Conservation (phyloP, 2,113 vertebrate species). For the Catagonus wagneri region DNA sequence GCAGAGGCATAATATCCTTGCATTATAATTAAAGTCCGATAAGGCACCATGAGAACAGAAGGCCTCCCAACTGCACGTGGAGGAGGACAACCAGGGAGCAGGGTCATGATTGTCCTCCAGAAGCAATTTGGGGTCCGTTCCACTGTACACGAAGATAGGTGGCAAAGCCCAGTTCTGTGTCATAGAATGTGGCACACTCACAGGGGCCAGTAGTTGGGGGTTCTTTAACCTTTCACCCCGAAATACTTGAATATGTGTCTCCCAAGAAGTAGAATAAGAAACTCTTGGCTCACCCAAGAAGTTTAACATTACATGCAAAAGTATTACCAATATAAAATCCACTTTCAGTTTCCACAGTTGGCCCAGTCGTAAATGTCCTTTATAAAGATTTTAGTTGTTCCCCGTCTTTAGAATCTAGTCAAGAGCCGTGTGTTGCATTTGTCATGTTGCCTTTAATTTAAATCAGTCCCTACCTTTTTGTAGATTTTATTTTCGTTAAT, state of each 20-base stretch:
- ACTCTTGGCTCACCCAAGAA: neutral
- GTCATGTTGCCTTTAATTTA: neutral
- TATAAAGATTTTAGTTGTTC: neutral
- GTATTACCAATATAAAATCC: neutral
- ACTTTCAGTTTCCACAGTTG: neutral
- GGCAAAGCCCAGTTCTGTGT: neutral
- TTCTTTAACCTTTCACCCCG: neutral
- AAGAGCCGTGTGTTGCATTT: neutral
- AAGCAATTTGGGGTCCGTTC: neutral
- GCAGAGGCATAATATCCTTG: neutral
- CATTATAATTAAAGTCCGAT: neutral
- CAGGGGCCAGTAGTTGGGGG: neutral
- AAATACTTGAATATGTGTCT: neutral
- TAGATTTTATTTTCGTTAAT: neutral
- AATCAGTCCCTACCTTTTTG: neutral
- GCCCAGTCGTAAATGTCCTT: neutral
- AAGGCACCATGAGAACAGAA: neutral
- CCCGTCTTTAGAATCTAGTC: neutral
- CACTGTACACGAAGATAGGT: neutral
- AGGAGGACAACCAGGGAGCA: neutral
- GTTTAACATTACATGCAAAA: slow-evolving; percentile 12
- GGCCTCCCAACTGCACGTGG: too few species aligned
- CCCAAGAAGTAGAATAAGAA: slow-evolving; percentile 14
- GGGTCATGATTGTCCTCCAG: neutral
- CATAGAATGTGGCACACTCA: neutral